Base-by-base conservation (phyloP, 2,113 vertebrate species). In the Pterocles burchelli region DNA sequence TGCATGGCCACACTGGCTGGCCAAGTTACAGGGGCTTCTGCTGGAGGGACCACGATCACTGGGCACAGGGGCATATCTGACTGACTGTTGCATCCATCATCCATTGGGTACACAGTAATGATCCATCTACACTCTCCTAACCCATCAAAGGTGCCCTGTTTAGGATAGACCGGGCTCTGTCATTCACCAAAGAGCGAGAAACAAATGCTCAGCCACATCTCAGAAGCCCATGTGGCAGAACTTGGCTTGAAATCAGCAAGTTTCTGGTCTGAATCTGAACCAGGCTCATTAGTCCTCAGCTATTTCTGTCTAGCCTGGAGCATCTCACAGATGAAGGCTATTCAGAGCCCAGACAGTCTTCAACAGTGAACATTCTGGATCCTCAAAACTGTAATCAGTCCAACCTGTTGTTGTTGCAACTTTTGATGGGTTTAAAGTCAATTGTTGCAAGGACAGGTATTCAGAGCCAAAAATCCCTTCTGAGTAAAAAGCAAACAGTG, bases 251-350 rank as follows among this genome's bases (percentile, higher is more conserved):
- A 95, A 94, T 68, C 87, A 94, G 81, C 54, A 62, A 77, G 62
- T 85, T 94, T 76, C 93, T 93, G 89, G 91, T 93, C 89, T 87
- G 66, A 82, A 85, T 90, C 67, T 93, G 93, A 93, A 91, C 89
- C 71, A 85, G 67, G 26, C 84, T 96, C 89, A 96, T 95, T 94
- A 94, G 87, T 89, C 80, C 85, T 91, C 10, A 94, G 93, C 89
- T 96, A 96, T 95, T 95, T 93, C 91, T 93, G 91, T 95, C 85
- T 95, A 91, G 87, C 94, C 94, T 72, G 49, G 13, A 96, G 93
- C 93, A 94, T 57, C 62, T 92, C 82, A 75, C 77, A 93, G 87
- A 94, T 33, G 74, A 96, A 79, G 67, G 77, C 54, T 94, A 91
- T 91, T 94, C 81, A 95, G 84, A 89, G 74, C 54, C 70, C 82